Percentiles rank a stretch among this genome's conserved stretches.
Evolutionary conservation across 2,797 vertebrate species (phyloP).

Genomic region (Rhinophrynus dorsalis): DNA sequence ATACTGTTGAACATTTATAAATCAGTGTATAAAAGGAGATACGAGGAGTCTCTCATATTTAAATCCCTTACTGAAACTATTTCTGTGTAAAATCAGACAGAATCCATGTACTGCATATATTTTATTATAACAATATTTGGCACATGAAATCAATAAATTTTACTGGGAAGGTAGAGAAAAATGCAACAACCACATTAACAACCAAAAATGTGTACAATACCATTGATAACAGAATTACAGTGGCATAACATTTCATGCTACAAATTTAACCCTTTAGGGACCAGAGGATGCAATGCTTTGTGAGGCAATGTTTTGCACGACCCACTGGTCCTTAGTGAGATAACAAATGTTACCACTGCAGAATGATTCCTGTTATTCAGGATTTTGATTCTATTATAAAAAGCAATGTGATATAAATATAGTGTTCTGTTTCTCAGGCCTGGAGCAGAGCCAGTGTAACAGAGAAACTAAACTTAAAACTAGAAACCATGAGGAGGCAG

Average conservation of each 20-base stretch:
- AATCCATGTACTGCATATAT: conserved; percentile 9
- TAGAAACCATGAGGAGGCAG: too few relatives aligned
- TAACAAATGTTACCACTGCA: background rate
- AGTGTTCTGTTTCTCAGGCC: background rate
- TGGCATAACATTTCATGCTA: background rate
- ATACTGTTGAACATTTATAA: conserved; percentile 19
- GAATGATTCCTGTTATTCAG: conserved; percentile 10
- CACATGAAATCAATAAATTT: conserved; percentile 3
- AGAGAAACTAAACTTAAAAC: background rate
- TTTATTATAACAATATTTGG: background rate
- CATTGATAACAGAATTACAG: too few relatives aligned
- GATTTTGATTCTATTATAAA: conserved; percentile 21
- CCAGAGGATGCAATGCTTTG: too few relatives aligned
- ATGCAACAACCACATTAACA: background rate
- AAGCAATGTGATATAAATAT: background rate
- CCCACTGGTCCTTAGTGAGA: too few relatives aligned
- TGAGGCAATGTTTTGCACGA: too few relatives aligned
- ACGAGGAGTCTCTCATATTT: conserved; percentile 17
- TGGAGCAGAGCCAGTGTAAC: background rate
- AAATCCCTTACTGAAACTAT: conserved; percentile 20
- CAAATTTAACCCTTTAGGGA: background rate
- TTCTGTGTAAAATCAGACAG: conserved; percentile 9
- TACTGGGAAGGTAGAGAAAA: background rate
- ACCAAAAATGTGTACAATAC: conserved; percentile 1
- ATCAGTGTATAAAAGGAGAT: conserved; percentile 1